Percentiles rank a stretch among this genome's conserved stretches.
phyloP scores from a whole-genome alignment of 2,797 vertebrate species.

The Hybognathus amarus region DNA sequence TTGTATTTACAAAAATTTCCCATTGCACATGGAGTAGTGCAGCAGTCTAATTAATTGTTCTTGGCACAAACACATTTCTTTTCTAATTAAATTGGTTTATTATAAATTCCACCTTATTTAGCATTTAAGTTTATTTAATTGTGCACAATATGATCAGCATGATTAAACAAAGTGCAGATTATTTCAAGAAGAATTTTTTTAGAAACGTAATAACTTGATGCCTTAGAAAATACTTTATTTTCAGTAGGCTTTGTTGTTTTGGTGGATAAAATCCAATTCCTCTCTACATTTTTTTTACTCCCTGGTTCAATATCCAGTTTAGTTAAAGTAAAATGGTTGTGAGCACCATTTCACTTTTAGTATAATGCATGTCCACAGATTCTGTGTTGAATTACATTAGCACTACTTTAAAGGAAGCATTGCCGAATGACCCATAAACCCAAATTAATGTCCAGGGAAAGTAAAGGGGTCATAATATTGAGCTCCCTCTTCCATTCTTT shows the following conservation, averaged over 20 bases:
- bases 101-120: background rate
- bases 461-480: constrained; percentile 58
- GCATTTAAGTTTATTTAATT: background rate
- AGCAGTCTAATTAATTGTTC: background rate
- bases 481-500: constrained; percentile 56
- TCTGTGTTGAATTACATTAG: constrained; percentile 63
- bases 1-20: background rate
- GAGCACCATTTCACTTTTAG: constrained; percentile 18
- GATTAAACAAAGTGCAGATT: background rate
- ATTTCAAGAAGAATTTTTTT: background rate
- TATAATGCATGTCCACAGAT: constrained; percentile 52
- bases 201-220: background rate
- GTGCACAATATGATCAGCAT: background rate
- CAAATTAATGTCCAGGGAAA: constrained; percentile 39
- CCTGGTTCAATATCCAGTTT: background rate
- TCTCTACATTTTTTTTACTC: background rate
- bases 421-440: constrained; percentile 52
- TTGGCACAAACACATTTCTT: background rate
- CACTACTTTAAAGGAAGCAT: constrained; percentile 58
- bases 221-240: background rate
- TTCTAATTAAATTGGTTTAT: background rate
- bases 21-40: background rate
- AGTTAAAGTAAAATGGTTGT: constrained; percentile 11
- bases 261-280: background rate
- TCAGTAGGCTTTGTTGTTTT: background rate